Base-by-base conservation (phyloP, 2,113 vertebrate species). In the Trichechus manatus region DNA sequence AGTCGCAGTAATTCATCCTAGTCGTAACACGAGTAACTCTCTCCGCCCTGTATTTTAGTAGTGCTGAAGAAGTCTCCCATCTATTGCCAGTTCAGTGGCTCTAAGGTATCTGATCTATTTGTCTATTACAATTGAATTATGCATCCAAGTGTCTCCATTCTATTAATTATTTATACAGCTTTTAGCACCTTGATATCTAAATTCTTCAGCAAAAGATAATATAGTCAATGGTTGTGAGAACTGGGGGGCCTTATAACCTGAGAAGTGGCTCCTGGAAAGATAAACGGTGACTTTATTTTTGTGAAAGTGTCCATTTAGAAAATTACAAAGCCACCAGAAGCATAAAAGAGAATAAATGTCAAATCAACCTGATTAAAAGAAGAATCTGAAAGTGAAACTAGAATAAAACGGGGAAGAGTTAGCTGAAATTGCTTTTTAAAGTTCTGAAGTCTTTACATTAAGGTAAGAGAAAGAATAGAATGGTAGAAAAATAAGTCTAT, bases 1-100 rank as follows among this genome's bases (percentile, higher is more conserved):
- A 97, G 98, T 97, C 81, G 66, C 97, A 98, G 98, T 98, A 98
- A 98, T 98, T 98, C 98, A 98, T 20, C 89, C 50, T 97, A 95
- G 95, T 98, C 98, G 98, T 97, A 98, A 98, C 96, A 98, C 96
- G 97, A 98, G 98, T 94, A 92, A 94, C 80, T 86, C 0, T 33
- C 95, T 97, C 95, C 89, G 95, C 97, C 97, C 98, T 98, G 97
- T 97, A 97, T 98, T 97, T 97, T 94, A 96, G 91, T 94, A 82
- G 83, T 96, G 87, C 97, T 96, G 96, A 96, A 98, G 97, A 97
- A 96, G 33, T 97, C 74, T 77, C 92, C 79, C 15, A 22, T 98
- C 97, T 94, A 95, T 20, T 89, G 68, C 89, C 93, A 81, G 81
- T 88, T 96, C 93, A 79, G 59, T 95, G 68, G 23, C n/a, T 98